These are phyloP conservation scores for Podarcis cretensis DNA, from an alignment of 2,113 vertebrate species.

Conservation along the genomic window DNA sequence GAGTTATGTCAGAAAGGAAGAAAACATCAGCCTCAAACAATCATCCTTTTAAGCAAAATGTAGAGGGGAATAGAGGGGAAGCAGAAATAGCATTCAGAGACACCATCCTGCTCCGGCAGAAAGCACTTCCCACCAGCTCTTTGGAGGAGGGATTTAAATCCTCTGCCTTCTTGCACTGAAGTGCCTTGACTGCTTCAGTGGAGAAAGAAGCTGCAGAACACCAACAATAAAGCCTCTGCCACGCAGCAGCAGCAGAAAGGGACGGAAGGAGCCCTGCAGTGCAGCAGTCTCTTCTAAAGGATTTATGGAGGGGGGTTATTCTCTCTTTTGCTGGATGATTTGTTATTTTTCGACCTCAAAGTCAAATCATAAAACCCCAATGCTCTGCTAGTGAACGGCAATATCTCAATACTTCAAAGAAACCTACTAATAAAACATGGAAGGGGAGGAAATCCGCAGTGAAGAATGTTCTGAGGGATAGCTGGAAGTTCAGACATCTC, in stretches of 20 bases:
- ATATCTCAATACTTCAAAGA: neutral
- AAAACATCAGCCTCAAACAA: too few species aligned
- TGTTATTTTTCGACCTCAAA: too few species aligned
- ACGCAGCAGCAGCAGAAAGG: neutral
- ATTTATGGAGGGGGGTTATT: too few species aligned
- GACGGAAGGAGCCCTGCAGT: too few species aligned
- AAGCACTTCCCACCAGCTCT: neutral
- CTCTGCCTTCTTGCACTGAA: neutral
- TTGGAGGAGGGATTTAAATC: neutral
- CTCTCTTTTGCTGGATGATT: too few species aligned
- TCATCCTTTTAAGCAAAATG: neutral
- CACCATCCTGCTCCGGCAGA: neutral
- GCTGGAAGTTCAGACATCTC: neutral
- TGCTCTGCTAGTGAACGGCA: neutral
- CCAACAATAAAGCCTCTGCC: neutral
- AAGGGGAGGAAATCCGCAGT: too few species aligned
- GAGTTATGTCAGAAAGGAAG: neutral
- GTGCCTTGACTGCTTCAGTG: neutral
- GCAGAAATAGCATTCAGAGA: neutral
- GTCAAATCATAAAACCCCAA: too few species aligned
- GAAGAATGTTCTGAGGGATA: neutral
- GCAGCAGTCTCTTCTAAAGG: too few species aligned
- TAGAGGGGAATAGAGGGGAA: too few species aligned
- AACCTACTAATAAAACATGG: too few species aligned
- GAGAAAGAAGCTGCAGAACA: neutral